A percentile compares a stretch with the other conserved stretches of the same genome.
phyloP scores from a whole-genome alignment of 2,888 invertebrate genomes.

The Odontocolon sp. region DNA sequence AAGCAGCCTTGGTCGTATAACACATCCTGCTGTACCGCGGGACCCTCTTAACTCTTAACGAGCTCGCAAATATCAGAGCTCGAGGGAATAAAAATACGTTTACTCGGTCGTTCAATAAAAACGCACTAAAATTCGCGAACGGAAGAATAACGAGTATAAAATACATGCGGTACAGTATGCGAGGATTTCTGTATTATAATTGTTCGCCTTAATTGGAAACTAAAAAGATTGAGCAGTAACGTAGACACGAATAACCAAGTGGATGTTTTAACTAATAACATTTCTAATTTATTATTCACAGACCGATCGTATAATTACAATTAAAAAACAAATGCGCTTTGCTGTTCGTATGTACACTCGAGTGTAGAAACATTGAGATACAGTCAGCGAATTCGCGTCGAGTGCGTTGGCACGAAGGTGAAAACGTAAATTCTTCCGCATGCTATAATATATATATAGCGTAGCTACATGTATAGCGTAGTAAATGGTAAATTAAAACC shows the following conservation, averaged over 20 bases:
- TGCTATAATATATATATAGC: conserved; percentile 1
- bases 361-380: neutral
- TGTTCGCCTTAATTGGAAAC: neutral
- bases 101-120: neutral
- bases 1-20: conserved; percentile 25
- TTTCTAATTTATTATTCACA: conserved; percentile 46
- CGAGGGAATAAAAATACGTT: neutral
- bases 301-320: conserved; percentile 29
- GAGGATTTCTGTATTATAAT: neutral
- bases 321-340: conserved; percentile 29
- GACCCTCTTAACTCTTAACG: conserved; percentile 41
- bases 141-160: neutral
- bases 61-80: conserved; percentile 28
- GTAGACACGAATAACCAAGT: neutral
- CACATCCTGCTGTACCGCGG: neutral
- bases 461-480: too few relatives aligned
- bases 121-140: neutral
- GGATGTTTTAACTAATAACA: conserved; percentile 30
- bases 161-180: neutral
- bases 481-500: conserved; percentile 36
- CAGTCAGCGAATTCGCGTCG: neutral
- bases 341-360: neutral
- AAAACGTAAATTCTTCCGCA: conserved; percentile 54
- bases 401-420: conserved; percentile 55
- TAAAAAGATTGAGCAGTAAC: neutral